Evolutionary conservation across 2,113 vertebrate species (phyloP).

Genomic region (Notothenia coriiceps): DNA sequence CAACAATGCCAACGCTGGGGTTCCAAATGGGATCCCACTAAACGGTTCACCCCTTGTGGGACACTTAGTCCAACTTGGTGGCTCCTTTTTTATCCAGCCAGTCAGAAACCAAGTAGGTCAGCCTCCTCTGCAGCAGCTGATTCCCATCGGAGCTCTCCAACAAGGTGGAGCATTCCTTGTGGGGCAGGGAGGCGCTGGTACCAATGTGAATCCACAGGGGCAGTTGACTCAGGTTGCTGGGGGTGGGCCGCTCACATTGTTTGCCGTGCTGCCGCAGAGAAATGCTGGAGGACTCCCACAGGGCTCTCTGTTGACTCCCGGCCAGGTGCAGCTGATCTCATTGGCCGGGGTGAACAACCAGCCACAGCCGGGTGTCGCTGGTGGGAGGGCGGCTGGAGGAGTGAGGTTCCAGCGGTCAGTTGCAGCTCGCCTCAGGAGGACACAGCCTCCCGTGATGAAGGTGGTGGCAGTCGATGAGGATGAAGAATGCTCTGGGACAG

Average conservation of each 20-base stretch:
- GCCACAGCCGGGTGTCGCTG: constrained; percentile 36
- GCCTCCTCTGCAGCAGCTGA: constrained; percentile 49
- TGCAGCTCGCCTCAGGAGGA: constrained; percentile 56
- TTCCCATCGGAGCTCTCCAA: constrained; percentile 62
- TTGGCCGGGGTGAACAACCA: constrained; percentile 47
- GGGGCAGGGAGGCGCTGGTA: constrained; percentile 53
- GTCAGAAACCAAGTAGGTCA: constrained; percentile 63
- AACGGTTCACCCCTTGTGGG: constrained; percentile 61
- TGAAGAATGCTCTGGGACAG: constrained; percentile 74
- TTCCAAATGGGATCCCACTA: constrained; percentile 61
- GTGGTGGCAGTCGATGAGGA: constrained; percentile 53
- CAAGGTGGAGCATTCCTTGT: constrained; percentile 49
- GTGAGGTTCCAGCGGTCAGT: constrained; percentile 66
- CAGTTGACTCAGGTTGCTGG: constrained; percentile 45
- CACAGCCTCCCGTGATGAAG: constrained; percentile 20
- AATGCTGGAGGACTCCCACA: constrained; percentile 51
- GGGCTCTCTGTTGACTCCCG: constrained; percentile 39
- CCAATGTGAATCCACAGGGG: constrained; percentile 49
- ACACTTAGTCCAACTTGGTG: constrained; percentile 69
- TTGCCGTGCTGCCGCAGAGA: constrained; percentile 62
- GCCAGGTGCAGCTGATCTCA: constrained; percentile 68
- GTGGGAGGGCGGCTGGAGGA: constrained; percentile 18
- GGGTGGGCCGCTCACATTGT: constrained; percentile 55
- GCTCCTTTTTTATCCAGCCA: constrained; percentile 71
- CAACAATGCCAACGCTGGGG: constrained; percentile 55